Evolutionary conservation across 2,113 vertebrate genomes (phyloP), one percentile per base, ranked within the genome.

Genomic region (Cyphomyrus plagiostoma): DNA sequence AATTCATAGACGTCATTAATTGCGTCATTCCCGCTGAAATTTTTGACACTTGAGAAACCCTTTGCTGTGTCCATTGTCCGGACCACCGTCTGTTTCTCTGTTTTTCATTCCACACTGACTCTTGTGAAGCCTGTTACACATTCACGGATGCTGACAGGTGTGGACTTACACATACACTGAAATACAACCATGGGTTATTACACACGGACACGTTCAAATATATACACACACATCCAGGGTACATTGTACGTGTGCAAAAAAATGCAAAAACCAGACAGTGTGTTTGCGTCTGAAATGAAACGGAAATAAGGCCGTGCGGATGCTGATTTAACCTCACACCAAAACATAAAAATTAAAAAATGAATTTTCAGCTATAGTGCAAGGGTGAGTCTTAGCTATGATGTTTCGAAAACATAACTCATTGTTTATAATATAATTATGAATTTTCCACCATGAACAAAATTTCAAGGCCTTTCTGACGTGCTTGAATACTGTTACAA

Each of bases 11-110:
- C 85, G 89, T 90, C 85, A 87, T 74, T 53, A 88, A 89, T 88
- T 91, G 87, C 86, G 58, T 90, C 86, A 89, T 89, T 77, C 82
- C 85, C 86, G n/a, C 35, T n/a, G 87, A 70, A 80, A 66, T 56
- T 48, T 87, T 87, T 87, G 85, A 90, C 85, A 90, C 62, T 90
- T 90, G 30, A 85, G 53, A 80, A 53, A 85, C 77, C 85, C 85
- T 87, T 87, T 53, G 56, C 46, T 90, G 56, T 77, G 62, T 42
- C n/a, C 30, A 77, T 74, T 89, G 66, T 52, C 45, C 39, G 87
- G 15, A 26, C 87, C 50, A 58, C 50, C 86, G 49, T 87, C 49
- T 87, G 42, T 85, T 30, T 87, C 50, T 56, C 6, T 56, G 26
- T 35, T 56, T 56, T 39, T 52, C n/a, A 35, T 62, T 10, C 56